These are phyloP conservation scores for Cheilosia scutellata DNA, from an alignment of 2,888 invertebrate species.

Conservation along the genomic window DNA sequence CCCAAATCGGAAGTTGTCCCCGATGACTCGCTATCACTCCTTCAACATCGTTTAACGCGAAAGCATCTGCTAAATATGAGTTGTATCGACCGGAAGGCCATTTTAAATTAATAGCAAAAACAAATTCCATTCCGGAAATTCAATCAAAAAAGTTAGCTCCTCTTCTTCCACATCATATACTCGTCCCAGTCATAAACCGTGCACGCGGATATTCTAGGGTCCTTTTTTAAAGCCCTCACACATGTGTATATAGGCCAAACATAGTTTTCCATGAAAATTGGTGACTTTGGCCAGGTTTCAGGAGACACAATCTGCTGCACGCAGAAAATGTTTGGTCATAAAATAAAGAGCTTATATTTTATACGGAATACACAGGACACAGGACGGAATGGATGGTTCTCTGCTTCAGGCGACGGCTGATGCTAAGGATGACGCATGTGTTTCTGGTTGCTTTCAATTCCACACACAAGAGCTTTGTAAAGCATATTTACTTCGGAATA, in stretches of 20 bases:
- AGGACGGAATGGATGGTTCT: background rate
- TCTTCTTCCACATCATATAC: constrained; percentile 61
- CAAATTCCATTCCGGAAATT: constrained; percentile 69
- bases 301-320: constrained; percentile 63
- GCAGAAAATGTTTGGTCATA: constrained; percentile 59
- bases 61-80: constrained; percentile 29
- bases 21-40: constrained; percentile 11
- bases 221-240: constrained; percentile 6
- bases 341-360: constrained; percentile 68
- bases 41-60: constrained; percentile 35
- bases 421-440: constrained; percentile 57
- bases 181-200: constrained; percentile 40
- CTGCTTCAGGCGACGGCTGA: constrained; percentile 21
- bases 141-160: constrained; percentile 65
- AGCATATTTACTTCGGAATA: constrained; percentile 66
- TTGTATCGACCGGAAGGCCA: constrained; percentile 31
- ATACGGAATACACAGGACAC: constrained; percentile 19
- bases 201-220: constrained; percentile 33
- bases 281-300: constrained; percentile 52
- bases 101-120: constrained; percentile 70
- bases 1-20: constrained; percentile 43
- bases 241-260: constrained; percentile 35
- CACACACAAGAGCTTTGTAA: constrained; percentile 30
- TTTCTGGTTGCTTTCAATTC: constrained; percentile 39
- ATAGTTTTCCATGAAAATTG: constrained; percentile 25